Conservation (phyloP, 2,797 vertebrate species). For the Falco biarmicus region DNA sequence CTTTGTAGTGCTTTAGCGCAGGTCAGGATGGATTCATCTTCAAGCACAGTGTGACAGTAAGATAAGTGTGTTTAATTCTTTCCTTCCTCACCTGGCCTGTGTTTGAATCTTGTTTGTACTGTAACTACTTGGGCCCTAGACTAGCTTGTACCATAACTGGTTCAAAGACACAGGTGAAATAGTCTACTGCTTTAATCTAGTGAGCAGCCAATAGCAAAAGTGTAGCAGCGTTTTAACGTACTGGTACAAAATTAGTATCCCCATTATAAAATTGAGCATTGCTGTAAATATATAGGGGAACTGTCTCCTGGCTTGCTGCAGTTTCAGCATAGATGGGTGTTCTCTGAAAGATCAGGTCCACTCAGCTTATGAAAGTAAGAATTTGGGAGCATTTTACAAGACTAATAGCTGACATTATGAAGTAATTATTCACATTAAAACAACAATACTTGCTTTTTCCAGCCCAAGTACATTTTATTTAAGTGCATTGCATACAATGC, state of each 20-base stretch:
- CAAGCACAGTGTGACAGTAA: background rate
- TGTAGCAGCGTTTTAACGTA: background rate
- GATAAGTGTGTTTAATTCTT: background rate
- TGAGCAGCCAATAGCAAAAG: background rate
- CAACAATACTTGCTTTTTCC: background rate
- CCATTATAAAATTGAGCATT: background rate
- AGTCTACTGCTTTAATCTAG: background rate
- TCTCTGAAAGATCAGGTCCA: background rate
- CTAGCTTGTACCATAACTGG: background rate
- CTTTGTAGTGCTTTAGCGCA: background rate
- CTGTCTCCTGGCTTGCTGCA: background rate
- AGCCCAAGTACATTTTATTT: background rate
- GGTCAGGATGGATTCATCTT: background rate
- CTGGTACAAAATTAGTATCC: background rate
- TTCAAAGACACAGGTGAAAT: background rate
- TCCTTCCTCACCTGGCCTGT: background rate
- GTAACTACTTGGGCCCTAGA: background rate
- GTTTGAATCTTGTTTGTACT: rapidly evolving
- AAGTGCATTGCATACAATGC: background rate
- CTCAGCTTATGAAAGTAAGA: background rate
- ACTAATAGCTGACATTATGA: background rate
- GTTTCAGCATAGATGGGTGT: background rate
- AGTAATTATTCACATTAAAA: constrained; percentile 27
- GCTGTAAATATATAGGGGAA: background rate
- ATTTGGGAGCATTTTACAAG: background rate